A percentile compares a stretch with the other conserved stretches of the same genome.
phyloP scores from a whole-genome alignment of 2,888 invertebrate genomes.

The Trilocha varians region DNA sequence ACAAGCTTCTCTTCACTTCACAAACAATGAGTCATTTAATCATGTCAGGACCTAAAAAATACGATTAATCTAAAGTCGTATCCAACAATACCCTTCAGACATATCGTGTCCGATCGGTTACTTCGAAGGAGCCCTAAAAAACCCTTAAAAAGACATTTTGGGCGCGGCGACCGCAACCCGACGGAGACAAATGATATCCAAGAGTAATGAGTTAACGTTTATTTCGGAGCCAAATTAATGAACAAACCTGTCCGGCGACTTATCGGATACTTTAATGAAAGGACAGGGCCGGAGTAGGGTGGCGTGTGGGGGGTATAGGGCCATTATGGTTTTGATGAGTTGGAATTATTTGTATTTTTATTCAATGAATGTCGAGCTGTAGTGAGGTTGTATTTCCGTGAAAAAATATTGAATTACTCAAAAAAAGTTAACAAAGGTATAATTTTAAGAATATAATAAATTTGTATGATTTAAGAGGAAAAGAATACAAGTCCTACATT shows the following conservation, averaged over 20 bases:
- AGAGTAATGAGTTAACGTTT: constrained; percentile 41
- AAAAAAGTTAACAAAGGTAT: too few species aligned
- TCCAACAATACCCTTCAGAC: not conserved
- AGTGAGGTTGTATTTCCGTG: too few species aligned
- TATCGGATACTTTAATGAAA: constrained; percentile 23
- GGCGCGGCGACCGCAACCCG: constrained; percentile 24
- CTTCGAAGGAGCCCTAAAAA: not conserved
- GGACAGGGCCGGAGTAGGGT: constrained; percentile 6
- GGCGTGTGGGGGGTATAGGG: not conserved
- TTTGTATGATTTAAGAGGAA: too few species aligned
- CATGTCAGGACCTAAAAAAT: not conserved
- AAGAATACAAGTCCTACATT: too few species aligned
- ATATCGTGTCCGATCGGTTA: not conserved
- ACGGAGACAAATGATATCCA: constrained; percentile 36
- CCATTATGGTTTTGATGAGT: not conserved
- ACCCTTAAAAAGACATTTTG: constrained; percentile 23
- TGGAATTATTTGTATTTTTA: too few species aligned
- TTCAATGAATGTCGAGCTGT: too few species aligned
- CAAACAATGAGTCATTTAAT: not conserved
- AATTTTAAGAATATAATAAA: too few species aligned
- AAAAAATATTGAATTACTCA: too few species aligned
- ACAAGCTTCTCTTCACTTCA: too few species aligned
- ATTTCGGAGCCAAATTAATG: constrained; percentile 45
- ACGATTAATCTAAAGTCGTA: not conserved
- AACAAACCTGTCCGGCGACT: constrained; percentile 19